Base-by-base conservation (phyloP, 1,140 invertebrate genomes). In the Gonioctena quinquepunctata region DNA sequence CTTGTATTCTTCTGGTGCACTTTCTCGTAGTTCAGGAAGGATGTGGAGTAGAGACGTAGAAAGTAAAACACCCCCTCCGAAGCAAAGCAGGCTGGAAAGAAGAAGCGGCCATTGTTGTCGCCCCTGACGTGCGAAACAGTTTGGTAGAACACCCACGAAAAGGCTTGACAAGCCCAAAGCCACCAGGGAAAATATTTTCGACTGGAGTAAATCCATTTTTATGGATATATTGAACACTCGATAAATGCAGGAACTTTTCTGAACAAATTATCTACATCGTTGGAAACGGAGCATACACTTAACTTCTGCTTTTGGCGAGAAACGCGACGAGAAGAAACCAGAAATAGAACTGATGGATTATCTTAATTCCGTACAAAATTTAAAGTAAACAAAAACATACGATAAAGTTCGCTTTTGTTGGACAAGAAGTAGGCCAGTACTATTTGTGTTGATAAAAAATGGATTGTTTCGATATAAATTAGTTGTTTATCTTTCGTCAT, bases 61-160 rank as follows among this genome's bases (percentile, higher is more conserved):
- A 16, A 96, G 80, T 25, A 96, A 86, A 5, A 96, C 93, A 0
- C 95, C 94, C 2, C 91, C 94, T 21, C 94, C 94, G 72, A 94
- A 94, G 77, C 93, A 95, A 0, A 95, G 86, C 7, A 93, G 79
- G 11, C 87, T 84, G 6, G 90, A 92, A 7, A 90, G 84, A 2
- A 88, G 75, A 2, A 91, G 75, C n/a, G 88, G 88, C 54, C 87
- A 86, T 16, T 83, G 77, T 62, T 86, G 83, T 33, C 86, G 82
- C 33, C 86, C 84, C n/a, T 84, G 82, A 16, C 86, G 84, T 2
- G 87, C 85, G 63, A 90, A 87, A 52, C 86, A 86, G 0, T 85
- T 85, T 0, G 92, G 92, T 1, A 92, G 71, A 75, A 93, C 84
- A 1, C 92, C 92, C 27, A 68, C 72, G n/a, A 70, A 69, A 16